Evolutionary conservation across 1,140 invertebrate genomes (phyloP).

Genomic region (Heliconius nattereri): DNA sequence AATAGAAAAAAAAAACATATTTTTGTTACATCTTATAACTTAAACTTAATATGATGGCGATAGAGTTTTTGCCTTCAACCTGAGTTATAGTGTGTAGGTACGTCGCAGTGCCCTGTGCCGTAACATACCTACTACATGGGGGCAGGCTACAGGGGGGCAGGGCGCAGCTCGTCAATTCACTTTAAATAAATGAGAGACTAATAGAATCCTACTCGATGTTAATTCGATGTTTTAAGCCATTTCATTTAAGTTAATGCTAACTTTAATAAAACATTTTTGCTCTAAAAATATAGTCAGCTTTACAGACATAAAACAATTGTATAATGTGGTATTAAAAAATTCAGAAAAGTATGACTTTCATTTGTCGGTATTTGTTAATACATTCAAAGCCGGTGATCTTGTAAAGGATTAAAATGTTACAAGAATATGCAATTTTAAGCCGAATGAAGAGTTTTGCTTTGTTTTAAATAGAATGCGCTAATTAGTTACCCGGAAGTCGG

Average conservation of each 20-base stretch:
- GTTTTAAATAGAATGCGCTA: conserved; percentile 18
- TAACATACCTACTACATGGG: conserved; percentile 27
- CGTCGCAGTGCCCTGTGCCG: conserved; percentile 15
- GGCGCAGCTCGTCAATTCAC: background rate
- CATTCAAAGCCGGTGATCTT: conserved; percentile 9
- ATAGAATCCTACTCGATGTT: background rate
- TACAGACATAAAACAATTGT: too few relatives aligned
- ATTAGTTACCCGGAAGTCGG: conserved; percentile 30
- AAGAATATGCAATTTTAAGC: conserved; percentile 23
- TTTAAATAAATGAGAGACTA: background rate
- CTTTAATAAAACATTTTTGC: too few relatives aligned
- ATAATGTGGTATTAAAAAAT: background rate
- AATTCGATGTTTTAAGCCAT: background rate
- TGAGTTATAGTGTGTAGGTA: background rate
- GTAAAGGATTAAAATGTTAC: conserved; percentile 16
- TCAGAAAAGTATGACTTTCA: background rate
- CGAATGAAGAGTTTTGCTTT: conserved; percentile 8
- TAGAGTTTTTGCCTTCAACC: background rate
- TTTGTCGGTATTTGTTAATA: conserved; percentile 8
- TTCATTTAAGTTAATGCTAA: too few relatives aligned
- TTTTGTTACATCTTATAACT: too few relatives aligned
- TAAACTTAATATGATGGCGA: too few relatives aligned
- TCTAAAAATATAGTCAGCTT: too few relatives aligned
- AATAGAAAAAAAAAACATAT: too few relatives aligned
- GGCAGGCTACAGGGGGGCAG: background rate